Evolutionary conservation across 92 coral and sea anemone genomes (phyloP).

Genomic region (Nematostella vectensis): DNA sequence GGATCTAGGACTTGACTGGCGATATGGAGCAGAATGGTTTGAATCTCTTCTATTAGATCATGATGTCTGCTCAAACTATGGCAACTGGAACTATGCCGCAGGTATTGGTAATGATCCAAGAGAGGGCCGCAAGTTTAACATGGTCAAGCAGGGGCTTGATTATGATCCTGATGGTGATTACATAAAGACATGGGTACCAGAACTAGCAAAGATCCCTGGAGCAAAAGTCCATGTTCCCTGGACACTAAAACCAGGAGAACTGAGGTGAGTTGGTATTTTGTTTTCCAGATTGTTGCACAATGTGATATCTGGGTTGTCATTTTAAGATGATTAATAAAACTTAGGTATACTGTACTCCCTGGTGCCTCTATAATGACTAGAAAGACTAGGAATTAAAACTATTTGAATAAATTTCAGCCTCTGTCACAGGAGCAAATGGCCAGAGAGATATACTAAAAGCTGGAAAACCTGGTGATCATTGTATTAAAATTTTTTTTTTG

Average conservation of each 20-base stretch:
- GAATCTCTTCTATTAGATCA: slow-evolving; percentile 42
- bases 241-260: slow-evolving; percentile 12
- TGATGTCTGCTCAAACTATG: slow-evolving; percentile 55
- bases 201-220: slow-evolving; percentile 41
- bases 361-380: too few species aligned
- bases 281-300: too few species aligned
- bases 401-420: too few species aligned
- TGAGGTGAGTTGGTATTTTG: slow-evolving; percentile 12
- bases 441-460: too few species aligned
- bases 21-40: slow-evolving; percentile 59
- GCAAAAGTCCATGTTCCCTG: slow-evolving; percentile 50
- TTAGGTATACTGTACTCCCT: too few species aligned
- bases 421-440: too few species aligned
- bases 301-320: too few species aligned
- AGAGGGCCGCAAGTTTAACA: slow-evolving; percentile 51
- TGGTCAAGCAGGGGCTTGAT: slow-evolving; percentile 53
- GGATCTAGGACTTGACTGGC: slow-evolving; percentile 51
- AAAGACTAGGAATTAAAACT: too few species aligned
- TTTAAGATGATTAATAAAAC: too few species aligned
- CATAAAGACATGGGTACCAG: slow-evolving; percentile 50
- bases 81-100: slow-evolving; percentile 64
- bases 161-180: slow-evolving; percentile 50
- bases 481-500: too few species aligned
- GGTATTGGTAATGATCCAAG: slow-evolving; percentile 70
- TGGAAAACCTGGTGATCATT: too few species aligned